These are phyloP conservation scores for Mesorhabditis belari DNA, from an alignment of 2,888 invertebrate species.

Conservation along the genomic window DNA sequence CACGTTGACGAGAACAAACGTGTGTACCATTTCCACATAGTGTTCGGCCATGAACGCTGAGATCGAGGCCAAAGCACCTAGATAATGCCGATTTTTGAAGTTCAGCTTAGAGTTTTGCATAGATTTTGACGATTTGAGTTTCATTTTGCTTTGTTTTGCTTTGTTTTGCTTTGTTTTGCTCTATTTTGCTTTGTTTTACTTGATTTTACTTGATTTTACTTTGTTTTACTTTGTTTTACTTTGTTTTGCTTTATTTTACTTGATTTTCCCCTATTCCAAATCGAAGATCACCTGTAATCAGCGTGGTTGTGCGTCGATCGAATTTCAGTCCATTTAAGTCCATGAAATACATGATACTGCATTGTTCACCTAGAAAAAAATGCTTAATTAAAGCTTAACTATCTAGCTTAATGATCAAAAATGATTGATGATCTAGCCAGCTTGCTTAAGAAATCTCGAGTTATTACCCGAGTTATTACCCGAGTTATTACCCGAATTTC, in stretches of 20 bases:
- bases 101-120: too few species aligned
- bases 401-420: background rate
- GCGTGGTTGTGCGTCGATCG: constrained; percentile 33
- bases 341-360: constrained; percentile 49
- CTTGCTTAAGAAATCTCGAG: background rate
- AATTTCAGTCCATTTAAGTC: constrained; percentile 45
- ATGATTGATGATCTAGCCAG: background rate
- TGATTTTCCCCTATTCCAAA: too few species aligned
- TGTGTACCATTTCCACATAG: constrained; percentile 45
- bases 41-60: constrained; percentile 49
- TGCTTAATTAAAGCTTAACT: background rate
- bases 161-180: too few species aligned
- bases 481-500: background rate
- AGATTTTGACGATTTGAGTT: too few species aligned
- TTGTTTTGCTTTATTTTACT: too few species aligned
- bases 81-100: constrained; percentile 3
- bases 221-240: too few species aligned
- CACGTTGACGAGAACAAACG: constrained; percentile 48
- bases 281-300: constrained; percentile 20
- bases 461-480: too few species aligned
- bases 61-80: constrained; percentile 43
- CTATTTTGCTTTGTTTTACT: too few species aligned
- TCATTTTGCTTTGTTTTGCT: too few species aligned
- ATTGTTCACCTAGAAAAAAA: constrained; percentile 32
- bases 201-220: too few species aligned